These are phyloP conservation scores for Mobula hypostoma DNA, from an alignment of 2,113 vertebrate species.

Conservation along the genomic window DNA sequence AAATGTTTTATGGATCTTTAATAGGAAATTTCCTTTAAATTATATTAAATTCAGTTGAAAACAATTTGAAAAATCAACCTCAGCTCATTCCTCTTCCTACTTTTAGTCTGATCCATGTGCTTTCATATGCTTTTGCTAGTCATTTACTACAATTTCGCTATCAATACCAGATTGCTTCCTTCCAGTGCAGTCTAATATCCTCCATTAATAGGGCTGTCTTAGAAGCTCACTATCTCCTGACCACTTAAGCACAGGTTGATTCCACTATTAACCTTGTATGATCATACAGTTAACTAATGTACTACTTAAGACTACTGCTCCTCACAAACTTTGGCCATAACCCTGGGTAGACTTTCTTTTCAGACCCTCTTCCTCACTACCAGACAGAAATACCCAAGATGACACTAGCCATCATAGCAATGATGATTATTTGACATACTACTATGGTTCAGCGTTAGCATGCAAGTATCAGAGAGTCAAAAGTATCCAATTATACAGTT, in stretches of 20 bases:
- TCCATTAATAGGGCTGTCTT: background rate
- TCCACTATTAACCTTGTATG: background rate
- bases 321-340: background rate
- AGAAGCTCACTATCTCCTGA: background rate
- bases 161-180: background rate
- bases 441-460: background rate
- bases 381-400: background rate
- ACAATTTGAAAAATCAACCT: background rate
- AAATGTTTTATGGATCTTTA: background rate
- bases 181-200: background rate
- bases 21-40: background rate
- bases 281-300: background rate
- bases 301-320: background rate
- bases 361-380: background rate
- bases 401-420: background rate
- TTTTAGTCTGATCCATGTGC: background rate
- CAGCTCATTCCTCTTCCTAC: background rate
- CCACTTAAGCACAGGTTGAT: background rate
- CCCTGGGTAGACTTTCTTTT: background rate
- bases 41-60: background rate
- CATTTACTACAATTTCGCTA: background rate
- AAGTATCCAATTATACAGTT: background rate
- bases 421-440: background rate
- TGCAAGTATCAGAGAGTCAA: background rate
- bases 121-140: background rate